Base-by-base conservation (phyloP, 2,113 vertebrate species). In the Laticauda colubrina region DNA sequence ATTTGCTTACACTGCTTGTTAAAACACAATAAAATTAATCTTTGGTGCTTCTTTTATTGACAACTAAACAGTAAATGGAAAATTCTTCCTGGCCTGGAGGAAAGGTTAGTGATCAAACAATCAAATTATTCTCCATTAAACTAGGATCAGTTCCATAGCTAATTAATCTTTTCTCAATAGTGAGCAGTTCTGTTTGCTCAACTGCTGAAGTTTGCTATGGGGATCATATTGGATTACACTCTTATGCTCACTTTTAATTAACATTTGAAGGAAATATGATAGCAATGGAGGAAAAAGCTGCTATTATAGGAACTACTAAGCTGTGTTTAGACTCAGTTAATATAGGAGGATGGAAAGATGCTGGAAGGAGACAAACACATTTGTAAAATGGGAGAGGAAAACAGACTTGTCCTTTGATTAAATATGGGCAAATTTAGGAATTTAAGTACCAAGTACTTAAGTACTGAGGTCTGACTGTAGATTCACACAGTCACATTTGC, bases 201-300 rank as follows among this genome's bases (percentile, higher is more conserved):
- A 12, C 7, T 43, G 75, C 64, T 89, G 92, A 96, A 95, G 55
- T 23, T 85, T 69, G 81, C 91, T 93, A 64, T 54, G 89, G 91
- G 93, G 1, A 81, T 90, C 90, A 90, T 94, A 95, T 91, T 92
- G 59, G 61, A 94, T 97, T 97, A 94, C 92, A 89, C 8, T 24
- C 34, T 89, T 93, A 94, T 93, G 91, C 92, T 87, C 21, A 87
- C 93, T 95, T 95, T 95, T 94, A 96, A 96, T 96, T 96, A 93
- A 94, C 57, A 95, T 96, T 96, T 96, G 91, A 88, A 95, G 92
- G 92, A 95, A 96, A 94, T n/a, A 90, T 85, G 87, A 94, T 92
- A 95, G 94, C 34, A 94, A 51, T n/a, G 86, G 93, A 29, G 93
- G 92, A 85, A 92, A 96, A 94, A 57, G 29, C 54, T 89, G 92